phyloP scores from a whole-genome alignment of 1,140 invertebrate species.

The Sipha flava region DNA sequence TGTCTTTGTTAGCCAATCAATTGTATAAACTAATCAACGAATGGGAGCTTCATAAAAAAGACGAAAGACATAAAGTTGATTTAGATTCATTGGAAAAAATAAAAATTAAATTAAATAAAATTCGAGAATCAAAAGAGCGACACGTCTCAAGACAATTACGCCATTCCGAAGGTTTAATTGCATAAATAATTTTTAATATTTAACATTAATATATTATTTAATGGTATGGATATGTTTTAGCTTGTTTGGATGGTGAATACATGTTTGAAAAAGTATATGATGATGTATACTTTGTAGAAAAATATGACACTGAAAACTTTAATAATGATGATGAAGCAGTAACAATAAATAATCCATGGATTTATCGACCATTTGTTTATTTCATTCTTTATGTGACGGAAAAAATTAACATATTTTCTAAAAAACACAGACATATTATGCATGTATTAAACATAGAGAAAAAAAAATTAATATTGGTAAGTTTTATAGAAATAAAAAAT shows the following conservation, averaged over 20 bases:
- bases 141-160: background rate
- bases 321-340: background rate
- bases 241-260: constrained; percentile 40
- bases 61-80: background rate
- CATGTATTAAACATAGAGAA: background rate
- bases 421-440: background rate
- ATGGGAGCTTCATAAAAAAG: background rate
- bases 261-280: constrained; percentile 11
- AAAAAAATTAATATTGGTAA: background rate
- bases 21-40: background rate
- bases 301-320: background rate
- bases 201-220: background rate
- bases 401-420: background rate
- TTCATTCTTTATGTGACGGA: background rate
- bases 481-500: background rate
- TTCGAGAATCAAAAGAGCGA: background rate
- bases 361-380: background rate
- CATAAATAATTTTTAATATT: background rate
- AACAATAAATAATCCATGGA: background rate
- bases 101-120: background rate
- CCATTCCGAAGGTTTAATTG: background rate
- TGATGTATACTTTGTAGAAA: background rate
- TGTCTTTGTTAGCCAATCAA: background rate
- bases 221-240: constrained; percentile 41
- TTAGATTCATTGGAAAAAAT: background rate